These are phyloP conservation scores for Sinocyclocheilus maitianheensis DNA, from an alignment of 2,113 vertebrate species.

Conservation along the genomic window DNA sequence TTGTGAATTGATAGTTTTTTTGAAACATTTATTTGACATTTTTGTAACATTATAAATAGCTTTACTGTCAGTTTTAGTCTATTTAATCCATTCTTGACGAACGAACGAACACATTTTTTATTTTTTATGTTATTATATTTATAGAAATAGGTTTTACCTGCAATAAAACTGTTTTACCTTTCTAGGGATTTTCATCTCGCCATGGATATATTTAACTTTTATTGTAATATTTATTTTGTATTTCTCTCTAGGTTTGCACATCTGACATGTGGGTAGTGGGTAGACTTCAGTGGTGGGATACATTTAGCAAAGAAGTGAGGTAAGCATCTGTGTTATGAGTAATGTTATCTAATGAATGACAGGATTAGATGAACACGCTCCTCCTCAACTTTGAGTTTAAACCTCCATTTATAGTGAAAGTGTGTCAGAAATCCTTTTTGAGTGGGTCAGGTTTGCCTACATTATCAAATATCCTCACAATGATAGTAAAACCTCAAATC, in stretches of 20 bases:
- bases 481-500: not conserved
- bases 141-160: not conserved
- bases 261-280: not conserved
- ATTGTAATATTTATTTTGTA: not conserved
- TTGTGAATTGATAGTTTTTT: not conserved
- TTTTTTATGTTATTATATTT: not conserved
- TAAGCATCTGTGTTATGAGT: not conserved
- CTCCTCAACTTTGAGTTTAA: not conserved
- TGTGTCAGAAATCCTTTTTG: constrained; percentile 18
- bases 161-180: not conserved
- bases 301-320: not conserved
- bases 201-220: not conserved
- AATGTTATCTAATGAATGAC: not conserved
- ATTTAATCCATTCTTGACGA: not conserved
- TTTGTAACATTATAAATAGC: not conserved
- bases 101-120: no score
- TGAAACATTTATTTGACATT: not conserved
- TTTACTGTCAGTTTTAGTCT: not conserved
- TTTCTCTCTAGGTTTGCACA: not conserved
- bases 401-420: not conserved
- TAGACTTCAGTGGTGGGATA: not conserved
- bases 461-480: not conserved
- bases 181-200: not conserved
- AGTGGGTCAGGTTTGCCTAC: constrained; percentile 9
- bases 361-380: not conserved